Evolutionary conservation across 2,888 invertebrate genomes (phyloP), one percentile per base, ranked within the genome.

Genomic region (Gryllus longicercus): DNA sequence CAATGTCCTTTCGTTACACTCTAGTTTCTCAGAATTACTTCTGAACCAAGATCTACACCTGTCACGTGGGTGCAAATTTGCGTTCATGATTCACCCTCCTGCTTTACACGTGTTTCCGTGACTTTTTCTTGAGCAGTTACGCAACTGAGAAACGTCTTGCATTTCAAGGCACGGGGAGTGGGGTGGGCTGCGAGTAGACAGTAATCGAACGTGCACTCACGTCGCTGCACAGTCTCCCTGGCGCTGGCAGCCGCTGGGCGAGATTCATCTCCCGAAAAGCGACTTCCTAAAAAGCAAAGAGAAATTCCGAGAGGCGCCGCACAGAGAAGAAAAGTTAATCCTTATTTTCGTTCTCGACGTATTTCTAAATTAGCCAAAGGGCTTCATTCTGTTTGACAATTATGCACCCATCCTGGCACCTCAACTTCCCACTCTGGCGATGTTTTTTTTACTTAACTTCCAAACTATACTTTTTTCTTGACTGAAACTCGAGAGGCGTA

Each of bases 351-450:
- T 63, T n/a, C 63, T 63, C 16, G 74, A 77, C 12, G 78, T 51
- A 50, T 78, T 76, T 78, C 78, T 63, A 77, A 81, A 81, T 81
- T 81, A 79, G 76, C 81, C 81, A 81, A 81, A 81, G 84, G 82
- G 81, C 82, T 84, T 86, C 87, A 87, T 87, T 87, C 85, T 87
- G 86, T 87, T 87, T 87, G 87, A 86, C 87, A 87, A 87, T 87
- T 87, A 87, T 87, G 87, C 87, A 79, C 78, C 78, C 76, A 81
- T 81, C 81, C 79, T 81, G 74, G 80, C 79, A 79, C 80, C 78
- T 80, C 63, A 63, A 63, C 63, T 63, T 63, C 63, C 16, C 63
- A 63, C 63, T 14, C 63, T n/a, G 63, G 63, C 16, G 63, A 63
- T 63, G 63, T 63, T 63, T 63, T 63, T 38, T n/a, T 63, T 18